phyloP scores from a whole-genome alignment of 1,140 invertebrate genomes.

The Dendrolimus kikuchii region DNA sequence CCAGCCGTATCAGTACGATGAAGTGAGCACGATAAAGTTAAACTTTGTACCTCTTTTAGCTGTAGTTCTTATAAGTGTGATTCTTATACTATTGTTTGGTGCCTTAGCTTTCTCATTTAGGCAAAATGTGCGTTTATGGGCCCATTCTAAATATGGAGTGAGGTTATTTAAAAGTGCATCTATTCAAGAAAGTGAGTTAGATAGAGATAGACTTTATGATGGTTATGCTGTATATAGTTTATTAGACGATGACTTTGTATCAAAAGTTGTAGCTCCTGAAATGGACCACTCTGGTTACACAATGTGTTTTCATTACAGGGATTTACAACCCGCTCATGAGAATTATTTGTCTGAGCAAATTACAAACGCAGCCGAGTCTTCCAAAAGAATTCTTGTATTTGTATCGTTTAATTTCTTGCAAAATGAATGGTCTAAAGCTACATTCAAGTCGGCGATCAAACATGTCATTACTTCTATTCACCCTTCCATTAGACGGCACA shows the following conservation, averaged over 20 bases:
- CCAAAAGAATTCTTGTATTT: constrained; percentile 79
- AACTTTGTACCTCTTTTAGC: constrained; percentile 79
- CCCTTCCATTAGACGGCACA: constrained; percentile 76
- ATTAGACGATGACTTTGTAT: constrained; percentile 87
- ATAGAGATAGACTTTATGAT: constrained; percentile 87
- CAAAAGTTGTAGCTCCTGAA: constrained; percentile 83
- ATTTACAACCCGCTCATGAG: constrained; percentile 80
- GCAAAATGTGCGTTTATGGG: constrained; percentile 83
- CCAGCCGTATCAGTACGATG: constrained; percentile 67
- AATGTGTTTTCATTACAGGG: constrained; percentile 83
- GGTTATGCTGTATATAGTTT: constrained; percentile 92
- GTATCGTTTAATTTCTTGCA: constrained; percentile 82
- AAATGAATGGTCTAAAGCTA: constrained; percentile 82
- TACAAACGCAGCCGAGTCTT: constrained; percentile 84
- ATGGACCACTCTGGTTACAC: constrained; percentile 84
- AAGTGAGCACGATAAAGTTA: constrained; percentile 74
- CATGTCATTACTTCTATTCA: constrained; percentile 81
- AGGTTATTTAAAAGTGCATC: constrained; percentile 84
- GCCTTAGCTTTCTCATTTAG: constrained; percentile 84
- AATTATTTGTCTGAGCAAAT: constrained; percentile 83
- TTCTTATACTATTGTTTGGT: constrained; percentile 79
- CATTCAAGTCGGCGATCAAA: constrained; percentile 81
- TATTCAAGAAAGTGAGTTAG: constrained; percentile 77
- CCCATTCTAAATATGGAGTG: constrained; percentile 82
- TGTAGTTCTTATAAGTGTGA: constrained; percentile 81